Evolutionary conservation across 2,888 invertebrate genomes (phyloP).

Genomic region (Augochlorella aurata): DNA sequence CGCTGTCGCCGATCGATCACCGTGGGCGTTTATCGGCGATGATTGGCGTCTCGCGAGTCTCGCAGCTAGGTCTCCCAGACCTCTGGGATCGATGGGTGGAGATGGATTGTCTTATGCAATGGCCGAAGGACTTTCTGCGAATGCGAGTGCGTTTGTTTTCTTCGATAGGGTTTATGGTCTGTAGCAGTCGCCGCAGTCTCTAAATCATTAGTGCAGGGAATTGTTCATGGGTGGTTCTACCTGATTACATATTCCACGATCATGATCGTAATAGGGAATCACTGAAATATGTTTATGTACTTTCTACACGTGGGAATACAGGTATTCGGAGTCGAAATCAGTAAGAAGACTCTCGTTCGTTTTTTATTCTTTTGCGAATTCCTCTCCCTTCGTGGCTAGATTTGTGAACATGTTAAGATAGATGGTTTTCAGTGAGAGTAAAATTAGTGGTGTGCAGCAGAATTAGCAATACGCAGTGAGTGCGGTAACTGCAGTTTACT

Average conservation of each 20-base stretch:
- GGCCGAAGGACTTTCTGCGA: background rate
- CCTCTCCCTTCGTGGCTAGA: background rate
- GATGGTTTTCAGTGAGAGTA: too few relatives aligned
- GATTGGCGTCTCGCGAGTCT: background rate
- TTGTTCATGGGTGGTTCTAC: background rate
- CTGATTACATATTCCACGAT: background rate
- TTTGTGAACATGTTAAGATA: too few relatives aligned
- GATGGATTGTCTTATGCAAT: background rate
- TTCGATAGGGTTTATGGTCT: background rate
- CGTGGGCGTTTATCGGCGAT: conserved; percentile 2
- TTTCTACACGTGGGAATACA: conserved; percentile 1
- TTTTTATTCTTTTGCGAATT: background rate
- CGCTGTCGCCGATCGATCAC: background rate
- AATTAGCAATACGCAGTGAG: too few relatives aligned
- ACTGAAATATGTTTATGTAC: background rate
- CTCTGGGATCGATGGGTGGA: background rate
- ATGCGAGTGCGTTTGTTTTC: background rate
- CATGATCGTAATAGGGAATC: background rate
- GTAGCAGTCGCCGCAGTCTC: background rate
- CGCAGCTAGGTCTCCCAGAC: background rate
- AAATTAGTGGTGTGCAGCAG: too few relatives aligned
- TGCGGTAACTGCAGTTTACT: too few relatives aligned
- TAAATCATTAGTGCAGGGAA: background rate
- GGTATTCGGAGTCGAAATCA: background rate
- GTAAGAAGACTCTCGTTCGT: background rate